Conservation (phyloP, 2,888 invertebrate species). For the Cheiracanthium punctorium region DNA sequence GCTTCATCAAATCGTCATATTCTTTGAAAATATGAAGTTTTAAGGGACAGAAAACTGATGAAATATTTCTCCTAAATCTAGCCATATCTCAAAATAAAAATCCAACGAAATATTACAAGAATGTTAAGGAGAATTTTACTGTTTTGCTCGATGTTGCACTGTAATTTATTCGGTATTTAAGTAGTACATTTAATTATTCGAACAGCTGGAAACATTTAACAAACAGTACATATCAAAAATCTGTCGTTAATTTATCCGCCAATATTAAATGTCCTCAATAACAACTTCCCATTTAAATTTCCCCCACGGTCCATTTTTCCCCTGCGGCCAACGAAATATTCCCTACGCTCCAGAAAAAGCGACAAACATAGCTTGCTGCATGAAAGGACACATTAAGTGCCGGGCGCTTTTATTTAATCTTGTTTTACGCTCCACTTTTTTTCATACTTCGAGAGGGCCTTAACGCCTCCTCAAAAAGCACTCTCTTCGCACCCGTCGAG, state of each 20-base stretch:
- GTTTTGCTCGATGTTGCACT: too few relatives aligned
- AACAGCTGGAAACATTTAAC: neutral
- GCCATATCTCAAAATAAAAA: too few relatives aligned
- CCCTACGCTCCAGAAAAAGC: constrained; percentile 1
- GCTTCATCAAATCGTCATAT: too few relatives aligned
- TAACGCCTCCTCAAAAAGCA: constrained; percentile 32
- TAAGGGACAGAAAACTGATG: too few relatives aligned
- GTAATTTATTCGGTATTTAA: too few relatives aligned
- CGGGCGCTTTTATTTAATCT: constrained; percentile 55
- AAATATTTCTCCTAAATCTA: too few relatives aligned
- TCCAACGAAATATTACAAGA: too few relatives aligned
- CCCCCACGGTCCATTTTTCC: neutral
- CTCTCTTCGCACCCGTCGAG: constrained; percentile 35
- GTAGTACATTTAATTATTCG: too few relatives aligned
- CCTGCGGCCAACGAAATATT: constrained; percentile 7
- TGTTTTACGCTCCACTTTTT: constrained; percentile 36
- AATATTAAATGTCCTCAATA: neutral
- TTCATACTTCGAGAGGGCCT: constrained; percentile 29
- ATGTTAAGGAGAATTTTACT: too few relatives aligned
- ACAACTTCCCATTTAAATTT: neutral
- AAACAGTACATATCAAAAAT: neutral
- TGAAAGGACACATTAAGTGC: constrained; percentile 23
- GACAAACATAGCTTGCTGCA: constrained; percentile 10
- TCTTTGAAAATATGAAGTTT: too few relatives aligned
- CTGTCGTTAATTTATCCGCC: neutral